Percentiles rank a stretch among this genome's conserved stretches.
Evolutionary conservation across 2,797 vertebrate genomes (phyloP).

Genomic region (Falco columbarius): DNA sequence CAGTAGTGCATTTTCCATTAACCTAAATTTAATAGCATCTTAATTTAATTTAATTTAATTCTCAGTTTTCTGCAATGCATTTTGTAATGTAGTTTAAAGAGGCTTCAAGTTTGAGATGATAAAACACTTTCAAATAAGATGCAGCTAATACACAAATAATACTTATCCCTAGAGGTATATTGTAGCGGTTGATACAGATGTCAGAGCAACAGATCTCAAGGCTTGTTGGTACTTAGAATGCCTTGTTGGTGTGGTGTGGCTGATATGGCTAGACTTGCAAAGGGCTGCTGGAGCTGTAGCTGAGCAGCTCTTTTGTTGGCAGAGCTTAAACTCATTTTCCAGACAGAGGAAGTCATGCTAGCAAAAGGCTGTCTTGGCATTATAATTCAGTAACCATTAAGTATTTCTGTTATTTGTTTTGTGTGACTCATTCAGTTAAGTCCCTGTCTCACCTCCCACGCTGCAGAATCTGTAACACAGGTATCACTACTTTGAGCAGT

Average conservation of each 20-base stretch:
- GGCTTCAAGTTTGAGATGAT: neutral
- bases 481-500: neutral
- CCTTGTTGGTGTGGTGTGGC: neutral
- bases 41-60: constrained; percentile 19
- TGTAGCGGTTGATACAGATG: neutral
- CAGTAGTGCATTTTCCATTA: neutral
- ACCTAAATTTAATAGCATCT: neutral
- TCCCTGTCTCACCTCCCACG: neutral
- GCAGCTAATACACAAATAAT: neutral
- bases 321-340: neutral
- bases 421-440: neutral
- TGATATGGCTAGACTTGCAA: neutral
- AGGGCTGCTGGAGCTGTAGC: neutral
- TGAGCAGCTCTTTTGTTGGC: neutral
- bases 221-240: neutral
- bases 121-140: neutral
- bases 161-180: neutral
- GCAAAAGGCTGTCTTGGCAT: neutral
- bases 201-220: neutral
- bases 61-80: neutral
- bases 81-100: neutral
- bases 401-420: neutral
- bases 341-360: neutral
- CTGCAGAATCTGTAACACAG: neutral
- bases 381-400: neutral